These are phyloP conservation scores for Tachina grossa DNA, from an alignment of 2,888 invertebrate species.

Conservation along the genomic window DNA sequence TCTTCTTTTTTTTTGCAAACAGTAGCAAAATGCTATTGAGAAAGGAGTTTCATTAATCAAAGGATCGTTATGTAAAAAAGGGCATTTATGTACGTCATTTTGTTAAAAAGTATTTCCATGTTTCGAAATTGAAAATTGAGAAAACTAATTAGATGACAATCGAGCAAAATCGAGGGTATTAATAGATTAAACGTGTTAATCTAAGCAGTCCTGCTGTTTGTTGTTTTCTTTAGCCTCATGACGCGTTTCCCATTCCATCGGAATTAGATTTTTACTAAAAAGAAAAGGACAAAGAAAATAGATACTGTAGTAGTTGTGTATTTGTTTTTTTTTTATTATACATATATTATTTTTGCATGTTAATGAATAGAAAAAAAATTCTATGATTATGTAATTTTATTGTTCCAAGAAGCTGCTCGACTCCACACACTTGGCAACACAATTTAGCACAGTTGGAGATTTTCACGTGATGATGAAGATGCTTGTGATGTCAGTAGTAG, in stretches of 20 bases:
- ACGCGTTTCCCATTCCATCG: slow-evolving; percentile 61
- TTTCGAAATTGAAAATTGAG: slow-evolving; percentile 69
- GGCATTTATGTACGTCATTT: slow-evolving; percentile 19
- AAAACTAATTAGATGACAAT: slow-evolving; percentile 73
- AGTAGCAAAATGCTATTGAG: background rate
- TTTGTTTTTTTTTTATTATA: too few species aligned
- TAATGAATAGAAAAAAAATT: slow-evolving; percentile 44
- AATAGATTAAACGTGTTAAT: slow-evolving; percentile 69
- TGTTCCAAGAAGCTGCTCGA: slow-evolving; percentile 51
- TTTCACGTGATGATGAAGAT: slow-evolving; percentile 65
- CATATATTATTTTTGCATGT: slow-evolving; percentile 44
- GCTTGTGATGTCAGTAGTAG: slow-evolving; percentile 46
- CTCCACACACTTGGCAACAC: slow-evolving; percentile 52
- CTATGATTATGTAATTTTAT: slow-evolving; percentile 57
- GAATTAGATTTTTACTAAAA: slow-evolving; percentile 24
- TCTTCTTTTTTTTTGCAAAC: background rate
- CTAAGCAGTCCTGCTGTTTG: slow-evolving; percentile 62
- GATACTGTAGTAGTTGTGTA: slow-evolving; percentile 29
- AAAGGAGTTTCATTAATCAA: slow-evolving; percentile 72
- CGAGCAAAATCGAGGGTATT: slow-evolving; percentile 63
- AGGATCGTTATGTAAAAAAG: slow-evolving; percentile 56
- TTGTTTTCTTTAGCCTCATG: slow-evolving; percentile 47
- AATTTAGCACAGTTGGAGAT: slow-evolving; percentile 64
- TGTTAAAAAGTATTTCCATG: slow-evolving; percentile 71
- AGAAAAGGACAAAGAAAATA: background rate